Percentiles rank a stretch among this genome's conserved stretches.
phyloP scores from a whole-genome alignment of 2,888 invertebrate species.

The Perithous albicinctus region DNA sequence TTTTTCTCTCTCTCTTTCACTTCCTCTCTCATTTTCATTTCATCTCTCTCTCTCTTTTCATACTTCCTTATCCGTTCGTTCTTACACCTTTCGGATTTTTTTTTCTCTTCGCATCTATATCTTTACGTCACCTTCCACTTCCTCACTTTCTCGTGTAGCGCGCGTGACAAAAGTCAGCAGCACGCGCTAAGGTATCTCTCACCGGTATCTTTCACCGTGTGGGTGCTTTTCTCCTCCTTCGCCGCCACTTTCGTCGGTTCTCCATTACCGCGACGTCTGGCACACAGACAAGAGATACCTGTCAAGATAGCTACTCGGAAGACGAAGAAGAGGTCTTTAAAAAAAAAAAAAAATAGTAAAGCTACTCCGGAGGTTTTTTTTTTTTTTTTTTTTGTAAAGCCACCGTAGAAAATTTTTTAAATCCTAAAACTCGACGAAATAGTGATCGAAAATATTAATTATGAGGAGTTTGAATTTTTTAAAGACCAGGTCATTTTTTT shows the following conservation, averaged over 20 bases:
- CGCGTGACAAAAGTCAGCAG: conserved; percentile 53
- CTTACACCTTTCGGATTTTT: not conserved
- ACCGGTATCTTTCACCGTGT: conserved; percentile 29
- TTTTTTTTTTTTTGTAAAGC: too few species aligned
- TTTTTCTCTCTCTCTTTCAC: not conserved
- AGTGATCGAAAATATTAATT: too few species aligned
- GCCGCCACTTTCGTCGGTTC: conserved; percentile 45
- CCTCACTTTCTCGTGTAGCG: conserved; percentile 36
- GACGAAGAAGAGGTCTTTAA: conserved; percentile 36
- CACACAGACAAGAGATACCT: conserved; percentile 56
- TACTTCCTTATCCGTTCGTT: conserved; percentile 1
- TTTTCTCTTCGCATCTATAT: conserved; percentile 2
- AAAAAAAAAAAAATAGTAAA: conserved; percentile 3
- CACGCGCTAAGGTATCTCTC: conserved; percentile 39
- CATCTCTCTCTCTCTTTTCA: not conserved
- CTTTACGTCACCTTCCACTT: conserved; percentile 28
- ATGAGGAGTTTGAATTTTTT: too few species aligned
- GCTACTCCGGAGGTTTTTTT: too few species aligned
- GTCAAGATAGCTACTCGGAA: conserved; percentile 54
- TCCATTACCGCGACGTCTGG: conserved; percentile 62
- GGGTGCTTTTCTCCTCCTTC: conserved; percentile 22
- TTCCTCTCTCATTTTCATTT: conserved; percentile 2
- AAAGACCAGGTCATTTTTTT: too few species aligned
- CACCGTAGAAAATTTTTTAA: too few species aligned
- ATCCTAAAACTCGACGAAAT: too few species aligned